These are phyloP conservation scores for Trissolcus brochymenae DNA, from an alignment of 2,888 invertebrate species.

Conservation along the genomic window DNA sequence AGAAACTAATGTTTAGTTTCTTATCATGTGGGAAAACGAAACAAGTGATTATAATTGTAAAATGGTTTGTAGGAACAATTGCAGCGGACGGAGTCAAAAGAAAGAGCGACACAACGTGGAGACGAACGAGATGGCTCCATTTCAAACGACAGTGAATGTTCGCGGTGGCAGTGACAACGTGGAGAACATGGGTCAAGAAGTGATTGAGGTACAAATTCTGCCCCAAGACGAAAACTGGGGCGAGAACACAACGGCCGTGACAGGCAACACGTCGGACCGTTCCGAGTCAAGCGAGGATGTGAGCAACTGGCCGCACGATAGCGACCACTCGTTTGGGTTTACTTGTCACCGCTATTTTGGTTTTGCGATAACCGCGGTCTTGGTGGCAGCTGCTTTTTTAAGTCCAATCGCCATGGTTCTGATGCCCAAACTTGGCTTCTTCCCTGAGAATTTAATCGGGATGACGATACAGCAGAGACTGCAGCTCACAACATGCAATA, in stretches of 20 bases:
- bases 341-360: conserved; percentile 90
- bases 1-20: too few relatives aligned
- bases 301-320: conserved; percentile 86
- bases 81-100: conserved; percentile 82
- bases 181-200: conserved; percentile 91
- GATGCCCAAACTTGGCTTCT: conserved; percentile 92
- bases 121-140: conserved; percentile 87
- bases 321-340: conserved; percentile 84
- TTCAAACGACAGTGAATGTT: conserved; percentile 90
- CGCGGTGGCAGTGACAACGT: conserved; percentile 80
- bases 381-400: conserved; percentile 90
- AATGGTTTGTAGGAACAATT: conserved; percentile 11
- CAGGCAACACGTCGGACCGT: conserved; percentile 97
- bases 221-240: conserved; percentile 99
- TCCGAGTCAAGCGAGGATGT: conserved; percentile 96
- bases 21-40: too few relatives aligned
- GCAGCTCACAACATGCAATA: conserved; percentile 88
- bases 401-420: conserved; percentile 97
- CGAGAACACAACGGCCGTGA: conserved; percentile 98
- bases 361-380: conserved; percentile 83
- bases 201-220: conserved; percentile 96
- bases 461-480: conserved; percentile 84
- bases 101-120: conserved; percentile 78
- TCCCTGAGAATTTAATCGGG: conserved; percentile 83
- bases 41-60: too few relatives aligned